A percentile compares a stretch with the other conserved stretches of the same genome.
Evolutionary conservation across 2,888 invertebrate species (phyloP).

Genomic region (Tricholauxania praeusta): DNA sequence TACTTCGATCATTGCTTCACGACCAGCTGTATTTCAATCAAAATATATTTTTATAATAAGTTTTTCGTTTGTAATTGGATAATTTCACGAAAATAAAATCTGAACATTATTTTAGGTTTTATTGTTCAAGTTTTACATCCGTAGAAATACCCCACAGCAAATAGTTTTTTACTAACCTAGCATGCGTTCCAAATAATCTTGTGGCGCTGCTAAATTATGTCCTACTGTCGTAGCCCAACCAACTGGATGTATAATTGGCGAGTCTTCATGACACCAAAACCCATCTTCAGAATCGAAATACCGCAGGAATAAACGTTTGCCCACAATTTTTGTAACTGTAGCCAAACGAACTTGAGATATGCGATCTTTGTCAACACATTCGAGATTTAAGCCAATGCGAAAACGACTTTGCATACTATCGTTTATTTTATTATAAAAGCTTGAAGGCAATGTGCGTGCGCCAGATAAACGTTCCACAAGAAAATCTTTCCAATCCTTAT

Average conservation of each 20-base stretch:
- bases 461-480: conserved; percentile 92
- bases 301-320: conserved; percentile 90
- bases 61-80: background rate
- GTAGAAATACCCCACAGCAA: no score
- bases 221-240: conserved; percentile 96
- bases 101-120: no score
- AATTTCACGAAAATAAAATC: background rate
- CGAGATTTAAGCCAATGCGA: conserved; percentile 85
- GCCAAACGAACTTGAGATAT: conserved; percentile 94
- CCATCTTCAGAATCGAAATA: conserved; percentile 91
- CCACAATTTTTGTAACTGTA: conserved; percentile 89
- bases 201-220: conserved; percentile 88
- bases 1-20: conserved; percentile 67
- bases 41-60: background rate
- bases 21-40: conserved; percentile 57
- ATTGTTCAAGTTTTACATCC: no score
- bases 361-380: conserved; percentile 96
- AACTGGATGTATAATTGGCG: conserved; percentile 93
- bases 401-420: conserved; percentile 88
- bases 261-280: conserved; percentile 98
- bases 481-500: conserved; percentile 96
- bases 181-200: conserved; percentile 81
- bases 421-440: conserved; percentile 89
- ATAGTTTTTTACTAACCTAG: conserved; percentile 70
- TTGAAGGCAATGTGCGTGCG: conserved; percentile 93